These are phyloP conservation scores for Berghia stephanieae DNA, from an alignment of 1,140 invertebrate genomes.

Conservation along the genomic window DNA sequence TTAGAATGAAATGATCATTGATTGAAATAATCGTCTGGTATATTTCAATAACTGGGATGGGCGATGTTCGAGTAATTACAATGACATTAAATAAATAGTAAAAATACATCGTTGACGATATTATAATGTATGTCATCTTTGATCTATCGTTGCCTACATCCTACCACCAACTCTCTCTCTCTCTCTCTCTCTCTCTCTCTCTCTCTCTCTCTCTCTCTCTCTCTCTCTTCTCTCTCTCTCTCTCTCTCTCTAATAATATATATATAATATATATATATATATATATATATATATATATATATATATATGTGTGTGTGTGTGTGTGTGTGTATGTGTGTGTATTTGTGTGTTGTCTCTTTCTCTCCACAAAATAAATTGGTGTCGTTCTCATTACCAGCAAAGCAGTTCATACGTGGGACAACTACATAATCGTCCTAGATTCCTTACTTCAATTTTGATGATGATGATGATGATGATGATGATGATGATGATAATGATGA, in stretches of 20 bases:
- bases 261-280: not conserved
- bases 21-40: not conserved
- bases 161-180: not conserved
- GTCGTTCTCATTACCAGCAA: too few relatives aligned
- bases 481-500: too few relatives aligned
- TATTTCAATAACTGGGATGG: not conserved
- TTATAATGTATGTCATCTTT: not conserved
- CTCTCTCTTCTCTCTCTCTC: not conserved
- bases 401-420: too few relatives aligned
- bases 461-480: too few relatives aligned
- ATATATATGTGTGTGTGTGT: too few relatives aligned
- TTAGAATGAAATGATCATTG: not conserved
- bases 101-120: not conserved
- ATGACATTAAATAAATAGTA: not conserved
- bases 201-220: not conserved
- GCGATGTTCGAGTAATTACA: not conserved
- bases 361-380: not conserved
- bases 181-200: not conserved
- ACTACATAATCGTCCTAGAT: too few relatives aligned
- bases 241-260: not conserved
- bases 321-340: not conserved
- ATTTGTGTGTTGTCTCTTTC: not conserved
- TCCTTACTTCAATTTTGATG: too few relatives aligned
- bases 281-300: too few relatives aligned
- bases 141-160: too few relatives aligned